Evolutionary conservation across 2,113 vertebrate species (phyloP).

Genomic region (Notiomystis cincta): DNA sequence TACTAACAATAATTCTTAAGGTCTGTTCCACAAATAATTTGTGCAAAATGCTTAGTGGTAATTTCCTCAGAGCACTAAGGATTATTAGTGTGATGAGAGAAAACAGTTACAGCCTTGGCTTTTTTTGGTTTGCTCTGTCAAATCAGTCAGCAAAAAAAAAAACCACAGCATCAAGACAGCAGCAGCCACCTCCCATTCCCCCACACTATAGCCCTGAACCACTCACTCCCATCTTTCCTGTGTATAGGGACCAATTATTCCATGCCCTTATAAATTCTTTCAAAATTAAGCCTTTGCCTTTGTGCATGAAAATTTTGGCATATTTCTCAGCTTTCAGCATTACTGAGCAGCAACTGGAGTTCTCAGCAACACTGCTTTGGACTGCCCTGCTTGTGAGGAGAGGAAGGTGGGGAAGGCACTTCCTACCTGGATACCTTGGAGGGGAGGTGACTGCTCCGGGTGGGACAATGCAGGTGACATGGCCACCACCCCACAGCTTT

Average conservation of each 20-base stretch:
- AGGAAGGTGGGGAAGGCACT: background rate
- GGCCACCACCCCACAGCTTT: background rate
- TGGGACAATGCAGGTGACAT: background rate
- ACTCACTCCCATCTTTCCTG: background rate
- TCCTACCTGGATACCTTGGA: rapidly evolving
- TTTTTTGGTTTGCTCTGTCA: background rate
- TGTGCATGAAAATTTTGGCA: background rate
- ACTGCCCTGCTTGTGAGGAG: rapidly evolving
- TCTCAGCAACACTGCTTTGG: background rate
- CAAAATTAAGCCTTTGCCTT: background rate
- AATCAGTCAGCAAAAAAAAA: background rate
- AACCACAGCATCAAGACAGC: background rate
- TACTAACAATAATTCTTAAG: background rate
- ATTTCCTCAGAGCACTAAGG: background rate
- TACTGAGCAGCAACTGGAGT: background rate
- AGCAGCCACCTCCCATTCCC: background rate
- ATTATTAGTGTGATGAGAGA: background rate
- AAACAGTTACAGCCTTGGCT: background rate
- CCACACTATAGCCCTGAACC: background rate
- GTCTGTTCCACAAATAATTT: background rate
- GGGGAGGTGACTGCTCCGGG: rapidly evolving
- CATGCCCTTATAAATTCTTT: background rate
- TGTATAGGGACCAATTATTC: background rate
- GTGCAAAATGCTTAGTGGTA: background rate
- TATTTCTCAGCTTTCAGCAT: background rate